Evolutionary conservation across 2,113 vertebrate species (phyloP), one percentile per base, ranked within the genome.

Genomic region (Sphaerodactylus townsendi): DNA sequence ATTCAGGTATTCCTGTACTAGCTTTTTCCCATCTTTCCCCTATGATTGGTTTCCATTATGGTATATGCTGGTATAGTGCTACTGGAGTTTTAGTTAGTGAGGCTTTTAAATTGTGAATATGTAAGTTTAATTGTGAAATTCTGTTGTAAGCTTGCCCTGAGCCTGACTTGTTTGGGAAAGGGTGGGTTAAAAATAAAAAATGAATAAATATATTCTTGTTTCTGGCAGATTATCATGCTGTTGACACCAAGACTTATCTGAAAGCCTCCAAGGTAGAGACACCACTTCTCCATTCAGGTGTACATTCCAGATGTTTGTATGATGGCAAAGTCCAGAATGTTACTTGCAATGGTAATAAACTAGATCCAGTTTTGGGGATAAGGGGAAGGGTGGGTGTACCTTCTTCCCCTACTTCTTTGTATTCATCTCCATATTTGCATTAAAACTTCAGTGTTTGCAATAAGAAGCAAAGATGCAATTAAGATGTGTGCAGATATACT

Each of bases 191-290:
- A n/a, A n/a, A n/a, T n/a, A n/a, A n/a, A n/a, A n/a, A n/a, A n/a
- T n/a, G n/a, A n/a, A n/a, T n/a, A n/a, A n/a, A n/a, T n/a, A n/a
- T n/a, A n/a, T 1, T 91, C 50, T 91, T 93, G 37, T 44, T 90
- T 91, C 37, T 93, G 30, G 44, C 82, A 96, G 96, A 96, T 96
- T 97, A 93, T 87, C 96, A 8, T 1, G 78, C 95, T 0, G 92
- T 95, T 35, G 95, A 97, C 81, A 95, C 96, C 8, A 94, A 97
- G 85, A 94, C 94, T 33, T 96, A 97, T 90, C 92, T 97, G 88
- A 96, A 97, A 17, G 92, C 95, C 48, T 84, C 96, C 82, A 97
- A 97, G 86, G 86, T 90, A 37, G 92, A 93, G 44, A 80, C 96
- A 83, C 97, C 97, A 77, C 94, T 97, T 3, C 69, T 86, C 6